Evolutionary conservation across 2,888 invertebrate genomes (phyloP).

Genomic region (Deroplatys truncata): DNA sequence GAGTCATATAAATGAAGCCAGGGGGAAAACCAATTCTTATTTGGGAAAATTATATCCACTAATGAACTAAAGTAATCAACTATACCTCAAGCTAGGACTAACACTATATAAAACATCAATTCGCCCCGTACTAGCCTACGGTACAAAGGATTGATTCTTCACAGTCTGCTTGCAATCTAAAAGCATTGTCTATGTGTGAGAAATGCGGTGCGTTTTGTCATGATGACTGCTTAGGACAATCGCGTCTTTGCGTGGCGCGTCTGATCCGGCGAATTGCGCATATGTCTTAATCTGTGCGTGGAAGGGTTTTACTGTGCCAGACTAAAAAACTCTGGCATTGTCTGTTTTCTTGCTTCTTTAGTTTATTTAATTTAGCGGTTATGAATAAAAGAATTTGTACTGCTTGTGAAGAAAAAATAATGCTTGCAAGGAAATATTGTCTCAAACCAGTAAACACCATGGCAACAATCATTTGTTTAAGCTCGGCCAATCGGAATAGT

Average conservation of each 20-base stretch:
- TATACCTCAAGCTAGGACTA: too few species aligned
- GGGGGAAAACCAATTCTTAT: too few species aligned
- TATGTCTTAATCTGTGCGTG: too few species aligned
- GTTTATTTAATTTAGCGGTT: not conserved
- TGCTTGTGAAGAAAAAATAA: not conserved
- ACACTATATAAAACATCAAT: too few species aligned
- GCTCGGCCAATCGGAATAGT: not conserved
- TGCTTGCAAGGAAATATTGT: not conserved
- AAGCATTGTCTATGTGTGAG: slow-evolving; percentile 93
- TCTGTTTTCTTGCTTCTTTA: not conserved
- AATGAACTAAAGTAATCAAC: too few species aligned
- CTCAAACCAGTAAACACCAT: not conserved
- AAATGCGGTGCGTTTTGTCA: slow-evolving; percentile 97
- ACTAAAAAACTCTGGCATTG: too few species aligned
- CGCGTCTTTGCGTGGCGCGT: slow-evolving; percentile 89
- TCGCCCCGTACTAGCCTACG: too few species aligned
- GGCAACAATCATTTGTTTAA: not conserved
- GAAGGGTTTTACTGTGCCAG: too few species aligned
- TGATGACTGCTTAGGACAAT: slow-evolving; percentile 92
- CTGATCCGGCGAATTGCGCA: slow-evolving; percentile 49
- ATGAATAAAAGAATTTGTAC: not conserved
- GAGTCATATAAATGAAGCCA: too few species aligned
- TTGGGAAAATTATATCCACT: too few species aligned
- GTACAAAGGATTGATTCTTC: slow-evolving; percentile 33
- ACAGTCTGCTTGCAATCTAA: slow-evolving; percentile 85